A percentile compares a stretch with the other conserved stretches of the same genome.
Evolutionary conservation across 2,113 vertebrate genomes (phyloP).

Genomic region (Pycnonotus jocosus): DNA sequence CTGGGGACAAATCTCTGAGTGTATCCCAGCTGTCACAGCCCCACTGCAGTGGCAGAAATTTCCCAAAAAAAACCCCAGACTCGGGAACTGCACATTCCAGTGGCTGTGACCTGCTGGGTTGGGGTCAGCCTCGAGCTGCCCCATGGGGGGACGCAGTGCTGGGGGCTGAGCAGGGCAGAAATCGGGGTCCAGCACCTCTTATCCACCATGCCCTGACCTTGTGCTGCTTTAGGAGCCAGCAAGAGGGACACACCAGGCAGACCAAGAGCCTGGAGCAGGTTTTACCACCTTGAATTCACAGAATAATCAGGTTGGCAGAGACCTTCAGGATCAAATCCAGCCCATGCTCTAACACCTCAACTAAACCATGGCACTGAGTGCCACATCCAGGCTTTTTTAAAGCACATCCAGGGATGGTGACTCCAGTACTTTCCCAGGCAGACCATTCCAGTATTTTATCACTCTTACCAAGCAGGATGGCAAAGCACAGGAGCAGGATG

Average conservation of each 20-base stretch:
- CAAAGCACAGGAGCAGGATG: not conserved
- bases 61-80: not conserved
- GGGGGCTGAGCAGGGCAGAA: not conserved
- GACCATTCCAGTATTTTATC: no score
- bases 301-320: no score
- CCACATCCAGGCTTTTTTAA: no score
- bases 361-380: no score
- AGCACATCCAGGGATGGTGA: no score
- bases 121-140: not conserved
- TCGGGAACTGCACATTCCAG: fast-evolving
- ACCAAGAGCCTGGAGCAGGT: not conserved
- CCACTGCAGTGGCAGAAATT: not conserved
- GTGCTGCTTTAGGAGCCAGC: not conserved
- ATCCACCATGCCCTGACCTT: not conserved
- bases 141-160: fast-evolving
- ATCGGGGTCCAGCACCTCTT: fast-evolving
- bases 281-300: not conserved
- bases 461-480: not conserved
- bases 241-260: not conserved
- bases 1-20: not conserved
- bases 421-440: no score
- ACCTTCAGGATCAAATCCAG: no score
- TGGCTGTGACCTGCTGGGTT: fast-evolving
- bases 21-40: not conserved
- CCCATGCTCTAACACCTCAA: no score